phyloP scores from a whole-genome alignment of 2,888 invertebrate species.

The Tiliacea aurago region DNA sequence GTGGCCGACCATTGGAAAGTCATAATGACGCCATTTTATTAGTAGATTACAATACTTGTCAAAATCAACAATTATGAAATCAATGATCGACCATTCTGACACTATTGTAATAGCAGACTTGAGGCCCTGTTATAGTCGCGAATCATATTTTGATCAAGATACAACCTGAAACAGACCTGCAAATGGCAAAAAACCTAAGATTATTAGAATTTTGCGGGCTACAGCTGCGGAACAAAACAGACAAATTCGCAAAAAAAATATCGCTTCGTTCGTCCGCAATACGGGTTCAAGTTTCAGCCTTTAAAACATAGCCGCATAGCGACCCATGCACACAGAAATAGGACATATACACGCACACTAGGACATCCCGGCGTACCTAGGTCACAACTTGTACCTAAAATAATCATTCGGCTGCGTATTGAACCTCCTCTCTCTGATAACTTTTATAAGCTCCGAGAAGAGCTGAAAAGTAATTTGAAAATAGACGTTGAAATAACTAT shows the following conservation, averaged over 20 bases:
- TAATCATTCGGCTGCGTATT: slow-evolving; percentile 4
- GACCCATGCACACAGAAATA: slow-evolving; percentile 39
- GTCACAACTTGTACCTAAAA: slow-evolving; percentile 31
- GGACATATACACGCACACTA: slow-evolving; percentile 37
- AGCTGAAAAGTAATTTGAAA: background rate
- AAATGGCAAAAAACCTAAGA: background rate
- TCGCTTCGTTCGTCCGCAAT: slow-evolving; percentile 41
- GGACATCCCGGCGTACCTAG: slow-evolving; percentile 50
- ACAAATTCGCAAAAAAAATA: slow-evolving; percentile 10
- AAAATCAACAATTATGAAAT: too few species aligned
- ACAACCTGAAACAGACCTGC: background rate
- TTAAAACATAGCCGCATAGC: slow-evolving; percentile 66
- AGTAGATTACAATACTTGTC: too few species aligned
- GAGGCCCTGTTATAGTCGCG: too few species aligned
- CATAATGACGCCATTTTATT: too few species aligned
- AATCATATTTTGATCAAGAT: background rate
- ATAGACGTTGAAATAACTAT: background rate
- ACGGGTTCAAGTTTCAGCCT: slow-evolving; percentile 53
- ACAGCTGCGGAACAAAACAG: too few species aligned
- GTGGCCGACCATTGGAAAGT: too few species aligned
- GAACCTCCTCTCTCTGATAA: background rate
- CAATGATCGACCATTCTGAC: too few species aligned
- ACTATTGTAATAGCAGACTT: too few species aligned
- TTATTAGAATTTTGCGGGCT: background rate
- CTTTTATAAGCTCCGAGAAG: background rate